Conservation (phyloP, 2,888 invertebrate species). For the Petrolisthes manimaculis region DNA sequence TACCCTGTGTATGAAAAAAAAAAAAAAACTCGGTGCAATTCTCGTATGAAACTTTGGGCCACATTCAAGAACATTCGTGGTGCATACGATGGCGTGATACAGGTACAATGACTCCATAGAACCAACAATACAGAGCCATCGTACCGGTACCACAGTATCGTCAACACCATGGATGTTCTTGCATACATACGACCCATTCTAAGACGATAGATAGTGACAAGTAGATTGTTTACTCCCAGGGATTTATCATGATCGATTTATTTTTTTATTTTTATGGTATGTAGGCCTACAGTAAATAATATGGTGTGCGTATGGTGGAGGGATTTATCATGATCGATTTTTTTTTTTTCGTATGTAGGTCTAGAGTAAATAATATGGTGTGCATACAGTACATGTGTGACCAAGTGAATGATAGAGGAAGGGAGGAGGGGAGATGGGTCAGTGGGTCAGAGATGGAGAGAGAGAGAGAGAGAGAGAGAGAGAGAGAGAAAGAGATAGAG, state of each 20-base stretch:
- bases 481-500: constrained; percentile 1
- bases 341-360: neutral
- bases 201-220: too few relatives aligned
- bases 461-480: constrained; percentile 22
- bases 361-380: neutral
- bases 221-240: too few relatives aligned
- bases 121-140: too few relatives aligned
- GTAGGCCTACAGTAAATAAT: neutral
- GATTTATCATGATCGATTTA: neutral
- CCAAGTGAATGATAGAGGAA: neutral
- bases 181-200: too few relatives aligned
- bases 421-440: neutral
- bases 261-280: neutral
- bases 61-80: too few relatives aligned
- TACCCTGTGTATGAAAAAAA: too few relatives aligned
- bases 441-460: neutral
- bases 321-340: neutral
- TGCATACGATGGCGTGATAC: too few relatives aligned
- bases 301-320: neutral
- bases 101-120: too few relatives aligned
- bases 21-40: too few relatives aligned
- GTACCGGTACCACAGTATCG: too few relatives aligned
- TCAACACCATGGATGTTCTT: too few relatives aligned
- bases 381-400: neutral
- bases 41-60: too few relatives aligned